Evolutionary conservation across 2,888 invertebrate genomes (phyloP).

Genomic region (Heliconius erato): DNA sequence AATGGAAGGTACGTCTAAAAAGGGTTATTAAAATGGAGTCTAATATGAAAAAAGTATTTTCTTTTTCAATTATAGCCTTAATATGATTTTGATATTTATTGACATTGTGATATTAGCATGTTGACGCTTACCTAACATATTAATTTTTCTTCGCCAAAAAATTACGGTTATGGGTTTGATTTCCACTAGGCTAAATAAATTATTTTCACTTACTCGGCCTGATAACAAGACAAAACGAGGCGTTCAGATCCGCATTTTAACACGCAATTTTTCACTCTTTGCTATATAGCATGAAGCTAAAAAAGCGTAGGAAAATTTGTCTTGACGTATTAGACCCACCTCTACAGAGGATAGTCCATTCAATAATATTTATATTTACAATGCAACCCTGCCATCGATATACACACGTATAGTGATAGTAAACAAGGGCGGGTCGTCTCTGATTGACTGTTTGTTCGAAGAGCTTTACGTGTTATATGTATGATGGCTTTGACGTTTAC

Average conservation of each 20-base stretch:
- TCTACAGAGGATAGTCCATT: background rate
- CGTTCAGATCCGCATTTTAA: too few species aligned
- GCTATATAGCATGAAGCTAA: background rate
- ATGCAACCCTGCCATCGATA: background rate
- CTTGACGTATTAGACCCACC: background rate
- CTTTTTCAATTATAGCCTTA: too few species aligned
- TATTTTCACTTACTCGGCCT: too few species aligned
- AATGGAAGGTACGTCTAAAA: background rate
- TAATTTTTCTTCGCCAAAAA: too few species aligned
- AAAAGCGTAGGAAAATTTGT: background rate
- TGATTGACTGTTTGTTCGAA: constrained; percentile 15
- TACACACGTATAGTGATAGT: background rate
- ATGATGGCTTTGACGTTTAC: background rate
- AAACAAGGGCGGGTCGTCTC: constrained; percentile 8
- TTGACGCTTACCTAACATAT: too few species aligned
- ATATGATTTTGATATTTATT: too few species aligned
- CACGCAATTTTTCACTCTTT: too few species aligned
- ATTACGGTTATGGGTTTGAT: too few species aligned
- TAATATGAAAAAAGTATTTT: background rate
- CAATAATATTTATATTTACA: background rate
- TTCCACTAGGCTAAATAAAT: too few species aligned
- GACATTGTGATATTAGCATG: too few species aligned
- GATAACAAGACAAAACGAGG: too few species aligned
- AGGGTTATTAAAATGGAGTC: background rate
- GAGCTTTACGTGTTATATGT: background rate